Percentiles rank a stretch among this genome's conserved stretches.
phyloP scores from a whole-genome alignment of 2,888 invertebrate species.

The Eucriotettix oculatus region DNA sequence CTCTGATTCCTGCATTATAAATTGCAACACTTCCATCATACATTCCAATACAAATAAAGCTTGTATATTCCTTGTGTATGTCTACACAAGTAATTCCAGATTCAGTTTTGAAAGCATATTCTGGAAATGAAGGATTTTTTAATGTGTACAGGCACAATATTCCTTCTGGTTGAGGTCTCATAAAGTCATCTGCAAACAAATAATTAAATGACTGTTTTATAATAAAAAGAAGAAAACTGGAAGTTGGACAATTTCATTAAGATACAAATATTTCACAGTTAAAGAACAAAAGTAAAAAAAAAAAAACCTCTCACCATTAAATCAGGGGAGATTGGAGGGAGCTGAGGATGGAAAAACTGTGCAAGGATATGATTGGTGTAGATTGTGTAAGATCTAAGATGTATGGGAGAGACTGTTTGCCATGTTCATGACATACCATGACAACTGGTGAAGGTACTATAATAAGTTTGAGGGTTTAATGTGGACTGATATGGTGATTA shows the following conservation, averaged over 20 bases:
- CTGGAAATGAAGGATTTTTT: slow-evolving; percentile 89
- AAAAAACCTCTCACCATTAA: too few relatives aligned
- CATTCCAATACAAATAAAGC: slow-evolving; percentile 63
- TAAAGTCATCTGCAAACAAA: slow-evolving; percentile 61
- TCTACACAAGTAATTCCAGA: slow-evolving; percentile 81
- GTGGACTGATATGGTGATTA: too few relatives aligned
- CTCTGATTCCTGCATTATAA: slow-evolving; percentile 55
- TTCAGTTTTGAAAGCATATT: slow-evolving; percentile 65
- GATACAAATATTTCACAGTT: too few relatives aligned
- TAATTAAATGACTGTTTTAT: not conserved
- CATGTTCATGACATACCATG: too few relatives aligned
- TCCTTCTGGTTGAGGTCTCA: slow-evolving; percentile 59
- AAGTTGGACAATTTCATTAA: not conserved
- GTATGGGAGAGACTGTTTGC: too few relatives aligned
- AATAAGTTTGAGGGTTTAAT: too few relatives aligned
- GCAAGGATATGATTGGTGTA: too few relatives aligned
- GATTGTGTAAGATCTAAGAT: too few relatives aligned
- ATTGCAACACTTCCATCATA: slow-evolving; percentile 86
- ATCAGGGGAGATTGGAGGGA: too few relatives aligned
- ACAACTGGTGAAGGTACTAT: too few relatives aligned
- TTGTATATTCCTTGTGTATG: slow-evolving; percentile 64
- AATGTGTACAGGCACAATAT: slow-evolving; percentile 76
- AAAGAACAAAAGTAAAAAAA: too few relatives aligned
- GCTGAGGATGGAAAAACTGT: too few relatives aligned
- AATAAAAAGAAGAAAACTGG: slow-evolving; percentile 1